Percentiles rank a stretch among this genome's conserved stretches.
phyloP scores from a whole-genome alignment of 1,140 invertebrate genomes.

The Zaprionus gabonicus region DNA sequence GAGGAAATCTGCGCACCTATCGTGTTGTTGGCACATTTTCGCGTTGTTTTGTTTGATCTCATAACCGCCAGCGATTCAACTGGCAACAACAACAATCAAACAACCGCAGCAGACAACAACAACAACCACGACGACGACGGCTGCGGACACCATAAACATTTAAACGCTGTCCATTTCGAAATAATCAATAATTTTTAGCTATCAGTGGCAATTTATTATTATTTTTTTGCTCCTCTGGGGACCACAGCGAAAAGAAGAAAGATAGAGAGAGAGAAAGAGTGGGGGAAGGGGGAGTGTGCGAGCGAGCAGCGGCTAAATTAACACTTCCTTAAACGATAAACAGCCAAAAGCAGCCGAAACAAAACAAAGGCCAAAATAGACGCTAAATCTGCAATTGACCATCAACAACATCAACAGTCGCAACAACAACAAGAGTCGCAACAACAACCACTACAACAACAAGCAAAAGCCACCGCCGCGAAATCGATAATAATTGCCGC shows the following conservation, averaged over 20 bases:
- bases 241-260: background rate
- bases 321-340: slow-evolving; percentile 83
- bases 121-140: slow-evolving; percentile 34
- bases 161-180: slow-evolving; percentile 81
- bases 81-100: slow-evolving; percentile 45
- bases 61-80: slow-evolving; percentile 77
- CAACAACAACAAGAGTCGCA: background rate
- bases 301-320: slow-evolving; percentile 66
- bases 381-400: slow-evolving; percentile 50
- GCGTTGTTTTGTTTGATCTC: slow-evolving; percentile 77
- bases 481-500: slow-evolving; percentile 11
- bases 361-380: slow-evolving; percentile 47
- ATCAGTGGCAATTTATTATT: slow-evolving; percentile 82
- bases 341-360: slow-evolving; percentile 40
- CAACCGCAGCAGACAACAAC: slow-evolving; percentile 50
- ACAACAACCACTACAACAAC: background rate
- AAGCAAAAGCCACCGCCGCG: background rate
- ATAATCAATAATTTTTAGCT: slow-evolving; percentile 83
- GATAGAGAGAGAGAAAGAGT: background rate
- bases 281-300: slow-evolving; percentile 9
- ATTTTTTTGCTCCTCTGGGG: slow-evolving; percentile 28
- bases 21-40: slow-evolving; percentile 82
- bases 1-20: slow-evolving; percentile 78
- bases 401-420: slow-evolving; percentile 5
- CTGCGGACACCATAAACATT: slow-evolving; percentile 69